phyloP scores from a whole-genome alignment of 35 echinoderm and acorn worm species.

The Antedon bifida region DNA sequence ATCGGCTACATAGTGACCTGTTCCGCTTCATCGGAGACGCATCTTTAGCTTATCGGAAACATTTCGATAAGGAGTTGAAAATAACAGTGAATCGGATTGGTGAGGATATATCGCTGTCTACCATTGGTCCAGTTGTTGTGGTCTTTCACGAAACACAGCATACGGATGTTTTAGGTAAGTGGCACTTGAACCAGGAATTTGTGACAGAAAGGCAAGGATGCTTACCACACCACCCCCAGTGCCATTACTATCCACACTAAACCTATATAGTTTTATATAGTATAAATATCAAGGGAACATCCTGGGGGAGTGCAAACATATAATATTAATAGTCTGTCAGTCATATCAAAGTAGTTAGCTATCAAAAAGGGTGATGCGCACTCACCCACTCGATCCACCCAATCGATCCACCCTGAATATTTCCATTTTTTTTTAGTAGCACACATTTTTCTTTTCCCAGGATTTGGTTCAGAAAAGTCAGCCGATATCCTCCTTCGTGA shows the following conservation, averaged over 20 bases:
- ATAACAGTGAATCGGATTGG: constrained; percentile 29
- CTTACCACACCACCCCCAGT: too few species aligned
- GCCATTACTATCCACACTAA: too few species aligned
- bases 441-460: background rate
- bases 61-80: constrained; percentile 68
- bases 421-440: background rate
- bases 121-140: constrained; percentile 81
- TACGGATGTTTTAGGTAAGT: constrained; percentile 66
- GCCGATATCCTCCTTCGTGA: constrained; percentile 70
- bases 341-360: too few species aligned
- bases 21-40: constrained; percentile 90
- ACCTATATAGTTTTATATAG: too few species aligned
- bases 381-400: too few species aligned
- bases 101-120: constrained; percentile 32
- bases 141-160: constrained; percentile 89
- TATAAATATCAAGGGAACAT: too few species aligned
- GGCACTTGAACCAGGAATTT: background rate
- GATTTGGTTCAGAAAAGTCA: constrained; percentile 5
- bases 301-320: too few species aligned
- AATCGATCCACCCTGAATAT: too few species aligned
- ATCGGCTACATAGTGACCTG: constrained; percentile 63
- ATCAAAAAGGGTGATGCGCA: too few species aligned
- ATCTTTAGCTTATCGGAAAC: constrained; percentile 67
- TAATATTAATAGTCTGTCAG: too few species aligned
- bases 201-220: background rate